Conservation (phyloP, 2,113 vertebrate genomes). For the Clinocottus analis region DNA sequence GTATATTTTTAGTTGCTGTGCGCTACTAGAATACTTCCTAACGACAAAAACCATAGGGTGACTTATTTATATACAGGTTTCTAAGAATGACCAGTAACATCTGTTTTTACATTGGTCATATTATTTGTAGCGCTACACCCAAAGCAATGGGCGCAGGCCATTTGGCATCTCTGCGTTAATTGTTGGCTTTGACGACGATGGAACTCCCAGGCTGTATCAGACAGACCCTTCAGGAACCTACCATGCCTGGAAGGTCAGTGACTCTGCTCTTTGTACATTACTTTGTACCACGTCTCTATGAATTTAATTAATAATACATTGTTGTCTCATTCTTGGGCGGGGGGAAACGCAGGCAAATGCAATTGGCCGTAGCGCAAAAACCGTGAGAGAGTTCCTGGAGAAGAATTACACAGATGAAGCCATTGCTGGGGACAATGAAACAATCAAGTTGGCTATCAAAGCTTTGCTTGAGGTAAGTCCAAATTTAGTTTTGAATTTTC, state of each 20-base stretch:
- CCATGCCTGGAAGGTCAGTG: constrained; percentile 87
- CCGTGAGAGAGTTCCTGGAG: constrained; percentile 87
- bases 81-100: neutral
- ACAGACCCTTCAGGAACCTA: constrained; percentile 89
- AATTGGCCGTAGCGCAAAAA: constrained; percentile 87
- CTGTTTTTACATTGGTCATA: neutral
- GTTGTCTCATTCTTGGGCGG: neutral
- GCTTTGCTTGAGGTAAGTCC: constrained; percentile 87
- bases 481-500: neutral
- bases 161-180: constrained; percentile 89
- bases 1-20: neutral
- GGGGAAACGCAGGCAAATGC: constrained; percentile 81
- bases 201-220: constrained; percentile 87
- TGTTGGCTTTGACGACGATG: constrained; percentile 87
- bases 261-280: neutral
- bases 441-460: constrained; percentile 86
- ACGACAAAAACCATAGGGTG: neutral
- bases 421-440: constrained; percentile 83
- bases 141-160: constrained; percentile 87
- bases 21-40: neutral
- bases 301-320: neutral
- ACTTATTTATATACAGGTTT: neutral
- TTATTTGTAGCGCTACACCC: constrained; percentile 82
- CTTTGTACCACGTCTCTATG: neutral
- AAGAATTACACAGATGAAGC: constrained; percentile 87